phyloP scores from a whole-genome alignment of 2,888 invertebrate species.

The Noctua fimbriata region DNA sequence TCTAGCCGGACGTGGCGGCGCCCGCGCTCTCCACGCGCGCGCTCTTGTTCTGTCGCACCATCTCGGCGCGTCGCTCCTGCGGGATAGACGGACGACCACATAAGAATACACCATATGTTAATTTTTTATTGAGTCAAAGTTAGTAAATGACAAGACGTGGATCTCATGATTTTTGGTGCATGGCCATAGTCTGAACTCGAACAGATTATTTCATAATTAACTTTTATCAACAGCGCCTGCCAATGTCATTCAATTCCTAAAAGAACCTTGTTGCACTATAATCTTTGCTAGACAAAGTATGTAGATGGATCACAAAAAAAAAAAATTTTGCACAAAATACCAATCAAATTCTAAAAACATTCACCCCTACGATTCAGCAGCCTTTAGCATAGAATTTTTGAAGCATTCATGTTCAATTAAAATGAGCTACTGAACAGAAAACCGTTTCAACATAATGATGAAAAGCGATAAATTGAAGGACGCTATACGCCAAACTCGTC shows the following conservation, averaged over 20 bases:
- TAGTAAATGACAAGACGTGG: background rate
- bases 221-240: background rate
- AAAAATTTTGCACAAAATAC: background rate
- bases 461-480: conserved; percentile 27
- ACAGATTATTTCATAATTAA: background rate
- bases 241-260: background rate
- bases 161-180: background rate
- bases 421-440: conserved; percentile 26
- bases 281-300: background rate
- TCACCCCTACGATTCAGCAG: background rate
- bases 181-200: background rate
- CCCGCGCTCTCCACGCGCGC: conserved; percentile 91
- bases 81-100: conserved; percentile 31
- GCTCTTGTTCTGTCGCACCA: conserved; percentile 97
- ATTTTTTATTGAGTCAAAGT: background rate
- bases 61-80: conserved; percentile 97
- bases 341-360: conserved; percentile 20
- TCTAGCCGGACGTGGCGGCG: conserved; percentile 87
- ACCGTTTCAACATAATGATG: conserved; percentile 16
- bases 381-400: background rate
- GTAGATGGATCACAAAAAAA: background rate
- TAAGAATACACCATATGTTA: background rate
- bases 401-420: conserved; percentile 27
- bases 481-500: conserved; percentile 1
- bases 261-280: background rate